Evolutionary conservation across 2,888 invertebrate species (phyloP).

Genomic region (Phengaris alcon): DNA sequence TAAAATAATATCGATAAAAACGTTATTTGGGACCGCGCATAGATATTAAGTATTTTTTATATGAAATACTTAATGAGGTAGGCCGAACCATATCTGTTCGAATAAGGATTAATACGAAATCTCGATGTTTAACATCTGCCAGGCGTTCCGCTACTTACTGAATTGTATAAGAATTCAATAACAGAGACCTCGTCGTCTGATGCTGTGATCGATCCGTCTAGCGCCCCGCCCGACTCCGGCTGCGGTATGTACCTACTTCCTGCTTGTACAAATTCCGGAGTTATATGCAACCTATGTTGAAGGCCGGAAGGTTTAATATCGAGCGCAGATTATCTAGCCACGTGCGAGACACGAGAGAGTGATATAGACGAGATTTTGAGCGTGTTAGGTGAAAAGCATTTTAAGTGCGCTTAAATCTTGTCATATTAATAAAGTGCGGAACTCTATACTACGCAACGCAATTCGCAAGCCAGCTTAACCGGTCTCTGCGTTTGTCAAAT

Average conservation of each 20-base stretch:
- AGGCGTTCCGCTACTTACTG: not conserved
- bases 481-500: not conserved
- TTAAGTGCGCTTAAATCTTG: no score
- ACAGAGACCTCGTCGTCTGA: not conserved
- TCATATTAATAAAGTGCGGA: no score
- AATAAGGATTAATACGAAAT: not conserved
- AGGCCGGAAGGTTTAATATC: not conserved
- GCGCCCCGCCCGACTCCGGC: constrained; percentile 17
- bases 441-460: not conserved
- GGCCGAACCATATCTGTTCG: not conserved
- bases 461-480: not conserved
- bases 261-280: not conserved
- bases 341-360: not conserved
- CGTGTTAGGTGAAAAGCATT: not conserved
- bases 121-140: not conserved
- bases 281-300: not conserved
- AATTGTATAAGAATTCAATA: constrained; percentile 10
- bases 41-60: no score
- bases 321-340: not conserved
- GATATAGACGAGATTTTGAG: not conserved
- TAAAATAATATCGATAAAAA: no score
- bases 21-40: no score
- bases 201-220: constrained; percentile 14
- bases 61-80: no score
- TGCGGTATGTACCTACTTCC: not conserved